Conservation (phyloP, 2,888 invertebrate genomes). For the Drosophila tanythrix region DNA sequence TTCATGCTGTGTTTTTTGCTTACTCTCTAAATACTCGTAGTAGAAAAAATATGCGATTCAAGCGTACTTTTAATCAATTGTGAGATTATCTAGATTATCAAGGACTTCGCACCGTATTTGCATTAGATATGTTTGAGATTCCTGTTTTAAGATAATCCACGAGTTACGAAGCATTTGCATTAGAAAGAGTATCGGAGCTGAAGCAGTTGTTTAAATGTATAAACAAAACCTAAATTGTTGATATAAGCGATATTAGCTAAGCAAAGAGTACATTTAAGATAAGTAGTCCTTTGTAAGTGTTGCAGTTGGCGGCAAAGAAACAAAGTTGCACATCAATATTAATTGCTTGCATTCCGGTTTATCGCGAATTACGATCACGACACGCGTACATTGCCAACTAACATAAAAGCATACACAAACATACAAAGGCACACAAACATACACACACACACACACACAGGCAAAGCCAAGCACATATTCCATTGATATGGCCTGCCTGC, state of each 20-base stretch:
- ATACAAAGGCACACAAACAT: constrained; percentile 18
- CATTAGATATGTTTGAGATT: neutral
- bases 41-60: neutral
- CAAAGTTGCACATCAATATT: constrained; percentile 52
- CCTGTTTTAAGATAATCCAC: neutral
- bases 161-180: neutral
- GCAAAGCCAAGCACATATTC: constrained; percentile 34
- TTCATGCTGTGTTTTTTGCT: neutral
- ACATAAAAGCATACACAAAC: constrained; percentile 40
- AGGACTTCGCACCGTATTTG: neutral
- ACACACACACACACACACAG: constrained; percentile 1
- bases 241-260: neutral
- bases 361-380: constrained; percentile 51
- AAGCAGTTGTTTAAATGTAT: neutral
- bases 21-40: too few relatives aligned
- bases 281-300: constrained; percentile 1
- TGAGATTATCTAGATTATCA: neutral
- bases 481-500: constrained; percentile 50
- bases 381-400: constrained; percentile 46
- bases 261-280: neutral
- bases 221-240: neutral
- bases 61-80: neutral
- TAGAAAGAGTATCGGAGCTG: neutral
- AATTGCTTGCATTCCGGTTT: constrained; percentile 53
- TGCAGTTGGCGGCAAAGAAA: constrained; percentile 3